These are phyloP conservation scores for Leuciscus idus DNA, from an alignment of 2,113 vertebrate genomes.

Conservation along the genomic window DNA sequence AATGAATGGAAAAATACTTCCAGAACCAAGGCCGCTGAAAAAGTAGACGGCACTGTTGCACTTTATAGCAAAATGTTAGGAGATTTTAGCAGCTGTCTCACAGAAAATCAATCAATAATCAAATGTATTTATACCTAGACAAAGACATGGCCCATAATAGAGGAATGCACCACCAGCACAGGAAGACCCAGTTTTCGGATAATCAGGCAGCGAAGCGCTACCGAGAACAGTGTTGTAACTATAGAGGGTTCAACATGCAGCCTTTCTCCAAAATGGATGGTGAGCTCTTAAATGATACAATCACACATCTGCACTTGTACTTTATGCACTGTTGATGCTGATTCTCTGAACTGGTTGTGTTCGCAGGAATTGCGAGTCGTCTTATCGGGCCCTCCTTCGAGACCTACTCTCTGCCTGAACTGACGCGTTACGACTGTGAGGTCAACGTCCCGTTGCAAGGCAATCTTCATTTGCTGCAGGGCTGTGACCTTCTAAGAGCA, in stretches of 20 bases:
- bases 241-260: conserved; percentile 77
- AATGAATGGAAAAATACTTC: too few relatives aligned
- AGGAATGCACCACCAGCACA: conserved; percentile 75
- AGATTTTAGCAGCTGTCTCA: not conserved
- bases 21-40: too few relatives aligned
- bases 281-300: conserved; percentile 63
- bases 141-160: conserved; percentile 71
- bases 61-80: not conserved
- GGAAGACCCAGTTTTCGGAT: conserved; percentile 74
- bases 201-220: conserved; percentile 68
- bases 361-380: conserved; percentile 84
- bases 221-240: conserved; percentile 75
- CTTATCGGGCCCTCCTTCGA: conserved; percentile 88
- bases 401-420: conserved; percentile 85
- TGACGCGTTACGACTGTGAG: conserved; percentile 98
- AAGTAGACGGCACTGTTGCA: too few relatives aligned
- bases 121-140: conserved; percentile 66
- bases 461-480: conserved; percentile 91
- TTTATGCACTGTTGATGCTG: not conserved
- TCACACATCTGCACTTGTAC: not conserved
- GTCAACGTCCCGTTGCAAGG: conserved; percentile 92
- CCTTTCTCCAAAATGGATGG: conserved; percentile 80
- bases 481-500: conserved; percentile 90
- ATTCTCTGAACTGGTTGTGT: conserved; percentile 32
- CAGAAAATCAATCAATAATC: not conserved